phyloP scores from a whole-genome alignment of 2,888 invertebrate genomes.

The Apodemia duryi region DNA sequence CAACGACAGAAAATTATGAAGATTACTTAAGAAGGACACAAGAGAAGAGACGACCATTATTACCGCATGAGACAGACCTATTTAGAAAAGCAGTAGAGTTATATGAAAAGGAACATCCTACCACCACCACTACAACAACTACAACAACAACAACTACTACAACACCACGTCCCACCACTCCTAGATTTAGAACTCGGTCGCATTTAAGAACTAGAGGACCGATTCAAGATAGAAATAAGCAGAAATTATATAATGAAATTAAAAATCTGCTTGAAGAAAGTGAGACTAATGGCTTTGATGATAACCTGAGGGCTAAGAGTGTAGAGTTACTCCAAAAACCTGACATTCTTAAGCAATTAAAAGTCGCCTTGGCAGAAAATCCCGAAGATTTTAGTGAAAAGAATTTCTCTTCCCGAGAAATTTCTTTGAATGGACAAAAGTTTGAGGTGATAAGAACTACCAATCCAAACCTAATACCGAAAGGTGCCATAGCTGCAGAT shows the following conservation, averaged over 20 bases:
- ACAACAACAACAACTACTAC: constrained; percentile 81
- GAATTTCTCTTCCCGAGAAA: constrained; percentile 86
- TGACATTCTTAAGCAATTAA: constrained; percentile 85
- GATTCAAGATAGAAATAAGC: constrained; percentile 74
- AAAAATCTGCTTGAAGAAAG: constrained; percentile 77
- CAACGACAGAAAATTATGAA: constrained; percentile 69
- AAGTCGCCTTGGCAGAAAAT: constrained; percentile 85
- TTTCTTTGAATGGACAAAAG: constrained; percentile 87
- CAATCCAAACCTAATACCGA: constrained; percentile 83
- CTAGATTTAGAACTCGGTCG: constrained; percentile 54
- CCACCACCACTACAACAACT: constrained; percentile 83
- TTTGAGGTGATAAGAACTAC: constrained; percentile 85
- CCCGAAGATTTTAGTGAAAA: constrained; percentile 82
- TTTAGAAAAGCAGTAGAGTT: constrained; percentile 83
- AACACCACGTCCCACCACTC: constrained; percentile 54
- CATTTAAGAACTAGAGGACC: constrained; percentile 60
- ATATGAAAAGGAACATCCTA: constrained; percentile 84
- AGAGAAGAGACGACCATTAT: constrained; percentile 71
- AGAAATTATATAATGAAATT: constrained; percentile 79
- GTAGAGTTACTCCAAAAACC: constrained; percentile 83
- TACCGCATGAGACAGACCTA: constrained; percentile 82
- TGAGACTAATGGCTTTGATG: constrained; percentile 77
- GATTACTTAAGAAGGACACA: constrained; percentile 58
- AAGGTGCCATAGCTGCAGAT: constrained; percentile 75
- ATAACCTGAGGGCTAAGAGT: constrained; percentile 69